Evolutionary conservation across 2,113 vertebrate genomes (phyloP).

Genomic region (Lepus europaeus): DNA sequence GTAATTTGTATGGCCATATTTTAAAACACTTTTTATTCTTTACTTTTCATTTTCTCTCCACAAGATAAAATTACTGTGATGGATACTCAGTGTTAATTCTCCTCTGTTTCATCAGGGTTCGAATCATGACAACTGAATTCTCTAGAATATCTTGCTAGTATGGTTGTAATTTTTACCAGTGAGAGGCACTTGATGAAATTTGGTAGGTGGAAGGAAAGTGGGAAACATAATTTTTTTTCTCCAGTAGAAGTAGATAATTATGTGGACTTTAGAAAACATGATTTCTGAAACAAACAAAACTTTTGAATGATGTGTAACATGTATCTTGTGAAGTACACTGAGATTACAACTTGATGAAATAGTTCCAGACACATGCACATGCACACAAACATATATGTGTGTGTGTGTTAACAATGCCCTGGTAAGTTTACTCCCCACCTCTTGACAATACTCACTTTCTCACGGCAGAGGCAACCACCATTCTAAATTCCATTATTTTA

Average conservation of each 20-base stretch:
- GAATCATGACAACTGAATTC: neutral
- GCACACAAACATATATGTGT: neutral
- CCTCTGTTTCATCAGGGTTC: neutral
- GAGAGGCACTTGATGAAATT: neutral
- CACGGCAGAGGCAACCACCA: neutral
- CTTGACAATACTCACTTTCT: neutral
- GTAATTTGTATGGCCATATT: neutral
- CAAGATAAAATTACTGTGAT: neutral
- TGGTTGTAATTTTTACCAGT: neutral
- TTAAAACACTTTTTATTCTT: conserved; percentile 49
- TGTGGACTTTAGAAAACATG: neutral
- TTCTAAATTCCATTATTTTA: conserved; percentile 7
- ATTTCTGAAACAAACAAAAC: neutral
- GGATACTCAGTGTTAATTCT: neutral
- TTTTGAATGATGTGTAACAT: neutral
- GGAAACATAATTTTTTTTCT: neutral
- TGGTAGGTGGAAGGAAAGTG: neutral
- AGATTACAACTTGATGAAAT: neutral
- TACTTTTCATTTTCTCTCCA: neutral
- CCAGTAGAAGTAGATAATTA: neutral
- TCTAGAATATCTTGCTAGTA: neutral
- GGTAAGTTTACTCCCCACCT: neutral
- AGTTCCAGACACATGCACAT: too few species aligned
- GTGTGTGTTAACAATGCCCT: too few species aligned
- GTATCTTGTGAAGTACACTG: neutral